A percentile compares a stretch with the other conserved stretches of the same genome.
These are phyloP conservation scores for Pao palembangensis DNA, from an alignment of 2,113 vertebrate species.

Conservation along the genomic window DNA sequence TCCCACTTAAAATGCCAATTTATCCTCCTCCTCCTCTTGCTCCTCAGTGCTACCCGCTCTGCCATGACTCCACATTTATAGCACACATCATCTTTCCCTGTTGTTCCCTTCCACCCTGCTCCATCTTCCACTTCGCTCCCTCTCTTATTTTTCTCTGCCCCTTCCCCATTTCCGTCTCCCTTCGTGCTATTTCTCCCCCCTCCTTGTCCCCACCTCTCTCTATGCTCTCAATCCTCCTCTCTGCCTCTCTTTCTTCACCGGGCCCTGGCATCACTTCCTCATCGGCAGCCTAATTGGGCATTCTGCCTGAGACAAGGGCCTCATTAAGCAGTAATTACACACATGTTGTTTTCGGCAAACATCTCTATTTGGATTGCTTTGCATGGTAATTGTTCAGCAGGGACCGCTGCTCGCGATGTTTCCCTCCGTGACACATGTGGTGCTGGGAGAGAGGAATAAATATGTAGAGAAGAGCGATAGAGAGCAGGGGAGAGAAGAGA, in stretches of 20 bases:
- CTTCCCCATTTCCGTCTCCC: constrained; percentile 4
- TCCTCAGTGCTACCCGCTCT: constrained; percentile 70
- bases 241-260: constrained; percentile 39
- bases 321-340: constrained; percentile 99
- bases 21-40: constrained; percentile 35
- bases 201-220: constrained; percentile 17
- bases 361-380: constrained; percentile 96
- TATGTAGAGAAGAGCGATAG: constrained; percentile 33
- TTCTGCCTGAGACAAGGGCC: constrained; percentile 96
- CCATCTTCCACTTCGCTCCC: constrained; percentile 17
- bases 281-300: constrained; percentile 98
- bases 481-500: constrained; percentile 20
- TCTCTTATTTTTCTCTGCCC: constrained; percentile 9
- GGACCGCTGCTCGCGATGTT: constrained; percentile 76
- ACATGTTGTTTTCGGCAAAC: constrained; percentile 99
- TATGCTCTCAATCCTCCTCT: constrained; percentile 7
- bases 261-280: constrained; percentile 70
- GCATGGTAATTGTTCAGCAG: constrained; percentile 88
- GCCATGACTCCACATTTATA: constrained; percentile 70
- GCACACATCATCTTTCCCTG: constrained; percentile 59
- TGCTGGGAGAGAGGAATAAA: constrained; percentile 53
- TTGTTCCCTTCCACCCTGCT: constrained; percentile 34
- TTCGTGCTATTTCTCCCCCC: constrained; percentile 15
- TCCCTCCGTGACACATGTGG: constrained; percentile 67
- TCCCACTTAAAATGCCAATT: constrained; percentile 75